A percentile compares a stretch with the other conserved stretches of the same genome.
Conservation (phyloP, 2,888 invertebrate species). For the Polia nebulosa region DNA sequence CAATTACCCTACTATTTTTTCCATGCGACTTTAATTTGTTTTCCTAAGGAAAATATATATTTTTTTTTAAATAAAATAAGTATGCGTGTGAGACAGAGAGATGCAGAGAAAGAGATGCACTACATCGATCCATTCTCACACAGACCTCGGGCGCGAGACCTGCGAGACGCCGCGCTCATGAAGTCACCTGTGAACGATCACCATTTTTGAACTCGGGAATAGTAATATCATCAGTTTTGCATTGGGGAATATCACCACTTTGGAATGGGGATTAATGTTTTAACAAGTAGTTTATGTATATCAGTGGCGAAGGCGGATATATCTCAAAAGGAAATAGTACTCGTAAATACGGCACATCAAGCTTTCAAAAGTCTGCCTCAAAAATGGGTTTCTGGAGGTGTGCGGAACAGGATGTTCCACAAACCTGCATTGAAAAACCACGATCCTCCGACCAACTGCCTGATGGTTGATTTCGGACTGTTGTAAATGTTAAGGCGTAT, state of each 20-base stretch:
- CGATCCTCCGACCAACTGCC: no score
- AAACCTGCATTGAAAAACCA: no score
- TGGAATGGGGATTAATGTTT: constrained; percentile 33
- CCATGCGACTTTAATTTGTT: constrained; percentile 50
- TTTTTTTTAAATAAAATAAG: constrained; percentile 69
- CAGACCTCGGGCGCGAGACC: constrained; percentile 86
- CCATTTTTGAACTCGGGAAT: constrained; percentile 79
- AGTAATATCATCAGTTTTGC: constrained; percentile 78
- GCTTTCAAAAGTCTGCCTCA: not conserved
- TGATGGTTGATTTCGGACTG: no score
- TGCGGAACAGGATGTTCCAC: no score
- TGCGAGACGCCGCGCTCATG: constrained; percentile 87
- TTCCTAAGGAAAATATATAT: constrained; percentile 47
- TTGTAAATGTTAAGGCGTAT: no score
- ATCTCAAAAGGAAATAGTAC: not conserved
- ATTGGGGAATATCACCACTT: constrained; percentile 56
- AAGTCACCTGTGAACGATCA: constrained; percentile 89
- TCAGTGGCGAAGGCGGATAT: constrained; percentile 5
- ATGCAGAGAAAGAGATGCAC: constrained; percentile 87
- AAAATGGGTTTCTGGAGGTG: no score
- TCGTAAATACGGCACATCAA: not conserved
- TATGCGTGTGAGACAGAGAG: constrained; percentile 88
- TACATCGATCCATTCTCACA: constrained; percentile 90
- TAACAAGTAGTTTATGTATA: not conserved
- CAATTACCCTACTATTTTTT: constrained; percentile 57